Evolutionary conservation across 2,797 vertebrate genomes (phyloP).

Genomic region (Triplophysa bombifrons): DNA sequence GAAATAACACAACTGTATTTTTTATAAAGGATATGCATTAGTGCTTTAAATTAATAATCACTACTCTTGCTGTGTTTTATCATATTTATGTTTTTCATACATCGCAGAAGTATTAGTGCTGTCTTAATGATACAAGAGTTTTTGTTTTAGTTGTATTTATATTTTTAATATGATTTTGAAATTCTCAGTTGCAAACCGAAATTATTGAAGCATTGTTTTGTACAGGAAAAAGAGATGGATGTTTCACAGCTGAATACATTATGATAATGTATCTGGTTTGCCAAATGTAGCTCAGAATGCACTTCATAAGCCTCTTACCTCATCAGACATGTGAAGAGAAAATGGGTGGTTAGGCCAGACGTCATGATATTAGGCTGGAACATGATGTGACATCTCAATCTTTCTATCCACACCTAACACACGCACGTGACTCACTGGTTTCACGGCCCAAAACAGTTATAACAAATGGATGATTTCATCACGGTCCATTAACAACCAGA

Average conservation of each 20-base stretch:
- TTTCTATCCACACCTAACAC: conserved; percentile 14
- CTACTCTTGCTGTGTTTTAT: too few species aligned
- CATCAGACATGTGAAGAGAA: conserved; percentile 38
- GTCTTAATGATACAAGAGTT: neutral
- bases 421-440: conserved; percentile 17
- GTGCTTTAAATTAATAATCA: too few species aligned
- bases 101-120: neutral
- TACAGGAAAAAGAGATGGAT: neutral
- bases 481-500: neutral
- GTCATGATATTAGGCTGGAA: conserved; percentile 27
- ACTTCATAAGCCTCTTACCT: conserved; percentile 47
- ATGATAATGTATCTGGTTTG: conserved; percentile 44
- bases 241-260: conserved; percentile 3
- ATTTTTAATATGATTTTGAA: conserved; percentile 8
- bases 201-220: neutral
- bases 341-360: conserved; percentile 16
- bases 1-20: too few species aligned
- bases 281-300: conserved; percentile 32
- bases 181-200: neutral
- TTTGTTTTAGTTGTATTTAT: neutral
- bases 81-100: conserved; percentile 3
- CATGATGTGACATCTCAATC: conserved; percentile 27
- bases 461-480: neutral
- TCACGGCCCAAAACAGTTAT: neutral
- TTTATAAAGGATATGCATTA: too few species aligned